Percentiles rank a stretch among this genome's conserved stretches.
Evolutionary conservation across 2,888 invertebrate genomes (phyloP).

Genomic region (Epicampocera succincta): DNA sequence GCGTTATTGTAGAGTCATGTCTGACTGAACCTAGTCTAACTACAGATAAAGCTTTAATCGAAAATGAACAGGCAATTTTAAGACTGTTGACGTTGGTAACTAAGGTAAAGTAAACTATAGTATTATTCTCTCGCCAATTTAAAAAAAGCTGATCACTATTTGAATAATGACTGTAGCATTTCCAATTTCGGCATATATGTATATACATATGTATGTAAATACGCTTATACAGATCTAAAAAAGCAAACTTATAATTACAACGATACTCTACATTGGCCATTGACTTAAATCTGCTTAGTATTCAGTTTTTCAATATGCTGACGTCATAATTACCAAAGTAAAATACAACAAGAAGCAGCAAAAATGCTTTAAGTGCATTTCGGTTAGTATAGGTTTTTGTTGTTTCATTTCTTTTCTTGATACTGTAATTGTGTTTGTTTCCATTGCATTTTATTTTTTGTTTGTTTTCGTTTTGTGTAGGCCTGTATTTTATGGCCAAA

Average conservation of each 20-base stretch:
- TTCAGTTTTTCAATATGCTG: conserved; percentile 47
- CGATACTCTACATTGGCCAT: conserved; percentile 48
- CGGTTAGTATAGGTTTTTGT: conserved; percentile 15
- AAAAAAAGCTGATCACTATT: too few species aligned
- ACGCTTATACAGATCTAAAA: conserved; percentile 2
- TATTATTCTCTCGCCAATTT: too few species aligned
- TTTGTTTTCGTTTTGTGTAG: conserved; percentile 25
- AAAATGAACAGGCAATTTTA: too few species aligned
- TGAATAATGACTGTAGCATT: background rate
- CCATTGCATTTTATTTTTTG: conserved; percentile 40
- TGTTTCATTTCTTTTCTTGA: conserved; percentile 25
- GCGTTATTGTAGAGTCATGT: too few species aligned
- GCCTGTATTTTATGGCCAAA: conserved; percentile 66
- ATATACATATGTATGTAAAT: conserved; percentile 1
- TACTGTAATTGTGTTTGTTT: conserved; percentile 36
- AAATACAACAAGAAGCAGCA: conserved; percentile 47
- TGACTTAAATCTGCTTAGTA: conserved; percentile 50
- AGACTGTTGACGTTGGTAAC: too few species aligned
- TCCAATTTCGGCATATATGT: background rate
- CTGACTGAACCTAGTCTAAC: too few species aligned
- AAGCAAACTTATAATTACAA: background rate
- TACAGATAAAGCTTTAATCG: too few species aligned
- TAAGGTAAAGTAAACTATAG: too few species aligned
- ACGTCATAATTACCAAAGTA: conserved; percentile 63
- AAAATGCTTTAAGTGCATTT: conserved; percentile 1